Base-by-base conservation (phyloP, 2,113 vertebrate species). In the Cryptoleucopteryx plumbea region DNA sequence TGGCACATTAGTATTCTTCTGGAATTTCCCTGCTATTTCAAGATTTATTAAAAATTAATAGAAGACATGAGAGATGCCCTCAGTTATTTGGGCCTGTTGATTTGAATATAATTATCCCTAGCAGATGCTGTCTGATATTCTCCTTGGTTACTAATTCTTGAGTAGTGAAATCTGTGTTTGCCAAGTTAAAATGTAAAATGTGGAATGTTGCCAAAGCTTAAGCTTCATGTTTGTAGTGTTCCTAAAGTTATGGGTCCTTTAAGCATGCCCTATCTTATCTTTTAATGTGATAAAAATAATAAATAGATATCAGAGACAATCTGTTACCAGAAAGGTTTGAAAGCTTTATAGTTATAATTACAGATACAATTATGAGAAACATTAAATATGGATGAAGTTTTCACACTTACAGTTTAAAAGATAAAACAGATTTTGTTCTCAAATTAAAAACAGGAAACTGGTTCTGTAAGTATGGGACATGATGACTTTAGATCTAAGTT, bases 11-110 rank as follows among this genome's bases (percentile, higher is more conserved):
- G 38, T 79, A 62, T 93, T 95, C 79, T 88, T 85, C 61, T 0
- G 29, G 87, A 94, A 95, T 96, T 96, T 90, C 93, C 85, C 63
- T 93, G 75, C 79, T 96, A 93, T 93, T 96, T 93, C 85, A 88
- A 88, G 85, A 73, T 86, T 58, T 86, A 93, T 95, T 94, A 94
- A 94, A 94, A 94, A 93, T 93, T 93, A 93, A 73, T 93, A 56
- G 43, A 74, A 81, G 73, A 82, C 10, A 66, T 88, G 50, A 61
- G 58, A 95, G 31, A 73, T 90, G 52, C 82, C 85, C 48, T 96
- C 48, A 62, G 92, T 88, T 95, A 79, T 93, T 91, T 96, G 65
- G 31, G 77, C 52, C 50, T 96, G 77, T 93, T 94, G 61, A 82
- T 87, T 82, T 91, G 81, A 93, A 59, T 84, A 27, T 94, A 91